Evolutionary conservation across 2,797 vertebrate species (phyloP).

Genomic region (Channa striata): DNA sequence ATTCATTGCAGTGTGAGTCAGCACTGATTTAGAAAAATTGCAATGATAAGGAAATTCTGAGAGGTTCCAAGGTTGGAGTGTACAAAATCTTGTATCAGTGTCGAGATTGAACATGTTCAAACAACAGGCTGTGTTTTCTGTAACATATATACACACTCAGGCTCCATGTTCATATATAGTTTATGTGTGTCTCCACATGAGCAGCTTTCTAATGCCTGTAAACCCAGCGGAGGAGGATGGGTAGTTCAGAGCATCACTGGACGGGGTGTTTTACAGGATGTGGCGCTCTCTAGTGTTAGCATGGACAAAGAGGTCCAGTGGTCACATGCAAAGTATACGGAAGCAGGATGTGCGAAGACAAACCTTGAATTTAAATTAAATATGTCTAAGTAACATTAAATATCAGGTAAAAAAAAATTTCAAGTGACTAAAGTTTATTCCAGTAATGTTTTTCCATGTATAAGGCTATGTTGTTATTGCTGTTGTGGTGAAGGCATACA

Average conservation of each 20-base stretch:
- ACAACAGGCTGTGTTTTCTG: not conserved
- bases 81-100: too few relatives aligned
- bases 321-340: too few relatives aligned
- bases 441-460: too few relatives aligned
- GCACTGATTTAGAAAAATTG: slow-evolving; percentile 22
- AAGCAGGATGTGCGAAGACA: too few relatives aligned
- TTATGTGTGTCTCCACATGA: slow-evolving; percentile 61
- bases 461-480: too few relatives aligned
- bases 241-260: slow-evolving; percentile 20
- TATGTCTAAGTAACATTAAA: too few relatives aligned
- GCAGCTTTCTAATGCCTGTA: slow-evolving; percentile 57
- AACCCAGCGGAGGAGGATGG: slow-evolving; percentile 36
- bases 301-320: not conserved
- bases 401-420: too few relatives aligned
- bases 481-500: too few relatives aligned
- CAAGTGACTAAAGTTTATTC: too few relatives aligned
- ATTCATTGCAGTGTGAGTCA: slow-evolving; percentile 14
- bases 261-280: slow-evolving; percentile 9
- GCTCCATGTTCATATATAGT: slow-evolving; percentile 53
- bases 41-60: not conserved
- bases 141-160: too few relatives aligned
- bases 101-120: not conserved
- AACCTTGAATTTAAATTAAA: too few relatives aligned
- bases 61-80: slow-evolving; percentile 59
- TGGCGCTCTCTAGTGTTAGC: slow-evolving; percentile 62